These are phyloP conservation scores for Carduelis carduelis DNA, from an alignment of 2,797 vertebrate species.

Conservation along the genomic window DNA sequence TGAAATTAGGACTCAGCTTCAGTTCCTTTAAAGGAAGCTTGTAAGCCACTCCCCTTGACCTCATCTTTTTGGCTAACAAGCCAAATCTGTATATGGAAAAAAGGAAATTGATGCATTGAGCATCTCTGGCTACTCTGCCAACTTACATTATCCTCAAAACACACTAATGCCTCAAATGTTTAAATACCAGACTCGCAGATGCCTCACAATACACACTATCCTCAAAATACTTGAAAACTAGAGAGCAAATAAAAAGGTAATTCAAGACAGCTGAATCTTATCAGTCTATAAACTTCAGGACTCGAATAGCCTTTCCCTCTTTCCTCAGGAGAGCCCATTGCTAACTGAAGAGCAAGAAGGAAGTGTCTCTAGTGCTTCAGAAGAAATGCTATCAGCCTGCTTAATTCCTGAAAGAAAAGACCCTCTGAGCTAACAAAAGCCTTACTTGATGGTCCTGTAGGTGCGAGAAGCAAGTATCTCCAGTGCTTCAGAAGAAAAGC, in stretches of 20 bases:
- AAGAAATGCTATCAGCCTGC: background rate
- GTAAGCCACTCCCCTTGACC: background rate
- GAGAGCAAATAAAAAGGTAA: background rate
- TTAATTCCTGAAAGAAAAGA: background rate
- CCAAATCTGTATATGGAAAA: background rate
- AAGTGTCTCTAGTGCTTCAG: background rate
- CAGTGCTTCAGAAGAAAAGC: background rate
- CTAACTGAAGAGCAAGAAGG: background rate
- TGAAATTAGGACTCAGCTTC: background rate
- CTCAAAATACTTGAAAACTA: background rate
- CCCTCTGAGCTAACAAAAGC: background rate
- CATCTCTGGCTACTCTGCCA: background rate
- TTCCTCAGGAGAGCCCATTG: background rate
- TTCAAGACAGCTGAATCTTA: background rate
- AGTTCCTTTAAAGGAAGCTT: background rate
- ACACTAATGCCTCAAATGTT: background rate
- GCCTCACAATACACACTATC: background rate
- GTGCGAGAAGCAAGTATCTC: constrained; percentile 62
- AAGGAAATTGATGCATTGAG: background rate
- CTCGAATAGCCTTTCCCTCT: background rate
- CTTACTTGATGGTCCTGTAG: constrained; percentile 97
- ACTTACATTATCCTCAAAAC: background rate
- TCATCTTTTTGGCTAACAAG: background rate
- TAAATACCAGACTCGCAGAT: background rate
- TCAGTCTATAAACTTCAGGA: background rate